Evolutionary conservation across 2,797 vertebrate species (phyloP), one percentile per base, ranked within the genome.

Genomic region (Trematomus bernacchii): DNA sequence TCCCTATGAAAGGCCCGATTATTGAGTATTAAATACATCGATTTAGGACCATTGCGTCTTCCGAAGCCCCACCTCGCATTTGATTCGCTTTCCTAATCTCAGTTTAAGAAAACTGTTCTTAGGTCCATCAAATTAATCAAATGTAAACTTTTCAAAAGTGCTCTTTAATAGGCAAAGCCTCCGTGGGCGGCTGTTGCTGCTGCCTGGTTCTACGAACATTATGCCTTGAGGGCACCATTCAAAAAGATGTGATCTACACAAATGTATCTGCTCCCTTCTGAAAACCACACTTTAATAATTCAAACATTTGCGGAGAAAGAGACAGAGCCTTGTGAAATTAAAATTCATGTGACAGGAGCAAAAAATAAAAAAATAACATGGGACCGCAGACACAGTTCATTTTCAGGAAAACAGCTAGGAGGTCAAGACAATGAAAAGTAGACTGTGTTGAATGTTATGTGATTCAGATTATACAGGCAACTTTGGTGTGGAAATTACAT

Each of bases 201-300:
- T 54, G 82, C 62, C 53, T 62, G 44, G 67, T 76, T 77, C 58
- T 79, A 63, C 3, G 37, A 85, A 78, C 40, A 68, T 10, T 40
- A 51, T 80, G 85, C 85, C 89, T 83, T 69, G 71, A 72, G 90
- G 91, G 85, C 74, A 77, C 72, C 66, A 82, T 88, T 88, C 84
- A 71, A 69, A 82, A 86, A 76, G 69, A 76, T 87, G 82, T 66
- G 80, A 83, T 87, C 70, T 85, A 64, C 66, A 64, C 72, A 89
- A 86, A 87, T 68, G 79, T 80, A 65, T 88, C 57, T 27, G 53
- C 75, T 87, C 62, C 79, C 68, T 23, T 54, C 70, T 75, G 73
- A 82, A 82, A 89, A 89, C 48, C 68, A 51, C 50, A 67, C 70
- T 88, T 94, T 84, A 94, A 93, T 94, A 91, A 94, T 93, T 93